phyloP scores from a whole-genome alignment of 2,113 vertebrate species.

The Microcebus jonahi region DNA sequence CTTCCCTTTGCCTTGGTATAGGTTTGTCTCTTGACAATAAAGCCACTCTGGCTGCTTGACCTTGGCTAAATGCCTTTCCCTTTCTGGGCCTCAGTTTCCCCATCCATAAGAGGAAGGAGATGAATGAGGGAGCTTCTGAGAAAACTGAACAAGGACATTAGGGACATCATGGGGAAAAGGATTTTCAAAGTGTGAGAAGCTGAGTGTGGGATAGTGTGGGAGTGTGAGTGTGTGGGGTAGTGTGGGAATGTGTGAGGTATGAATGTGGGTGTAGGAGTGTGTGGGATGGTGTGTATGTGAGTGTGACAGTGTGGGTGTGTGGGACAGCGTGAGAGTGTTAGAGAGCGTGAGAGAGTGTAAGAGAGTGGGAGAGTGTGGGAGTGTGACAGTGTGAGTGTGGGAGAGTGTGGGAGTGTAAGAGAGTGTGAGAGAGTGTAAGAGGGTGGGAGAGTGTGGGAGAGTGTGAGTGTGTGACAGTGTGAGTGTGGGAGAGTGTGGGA shows the following conservation, averaged over 20 bases:
- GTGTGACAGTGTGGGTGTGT: not conserved
- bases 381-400: no score
- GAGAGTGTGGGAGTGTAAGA: not conserved
- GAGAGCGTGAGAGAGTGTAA: no score
- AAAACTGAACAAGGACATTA: not conserved
- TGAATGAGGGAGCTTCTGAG: not conserved
- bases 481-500: not conserved
- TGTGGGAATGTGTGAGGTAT: not conserved
- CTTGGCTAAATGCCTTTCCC: not conserved
- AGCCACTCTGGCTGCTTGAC: not conserved
- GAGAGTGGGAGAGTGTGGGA: no score
- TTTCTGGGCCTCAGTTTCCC: not conserved
- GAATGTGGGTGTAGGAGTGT: not conserved
- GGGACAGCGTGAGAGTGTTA: not conserved
- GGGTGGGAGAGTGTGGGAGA: not conserved
- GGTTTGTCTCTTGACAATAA: not conserved
- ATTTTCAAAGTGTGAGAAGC: not conserved
- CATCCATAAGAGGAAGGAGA: not conserved
- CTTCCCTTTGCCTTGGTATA: not conserved
- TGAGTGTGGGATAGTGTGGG: not conserved
- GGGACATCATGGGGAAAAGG: not conserved
- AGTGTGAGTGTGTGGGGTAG: not conserved
- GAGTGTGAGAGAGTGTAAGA: not conserved
- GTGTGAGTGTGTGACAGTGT: not conserved
- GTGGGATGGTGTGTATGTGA: no score